Conservation (phyloP, 2,797 vertebrate species). For the Parauchenoglanis punctatus region DNA sequence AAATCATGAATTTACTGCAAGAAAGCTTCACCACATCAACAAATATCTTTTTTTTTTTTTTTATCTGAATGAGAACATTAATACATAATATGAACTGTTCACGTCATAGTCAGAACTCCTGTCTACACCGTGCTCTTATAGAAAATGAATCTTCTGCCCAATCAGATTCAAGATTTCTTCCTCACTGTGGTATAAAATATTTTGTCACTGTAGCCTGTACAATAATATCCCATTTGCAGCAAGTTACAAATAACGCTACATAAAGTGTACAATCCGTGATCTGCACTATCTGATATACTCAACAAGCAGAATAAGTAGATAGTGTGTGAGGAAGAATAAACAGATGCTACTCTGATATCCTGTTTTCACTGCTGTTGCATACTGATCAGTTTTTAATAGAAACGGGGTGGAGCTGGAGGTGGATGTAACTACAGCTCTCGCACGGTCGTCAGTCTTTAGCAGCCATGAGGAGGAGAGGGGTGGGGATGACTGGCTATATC, state of each 20-base stretch:
- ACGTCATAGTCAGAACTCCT: neutral
- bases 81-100: neutral
- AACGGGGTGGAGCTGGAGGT: conserved; percentile 2
- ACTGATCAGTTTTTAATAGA: neutral
- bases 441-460: neutral
- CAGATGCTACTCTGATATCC: no score
- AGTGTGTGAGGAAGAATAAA: neutral
- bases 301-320: neutral
- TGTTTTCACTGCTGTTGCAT: neutral
- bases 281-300: neutral
- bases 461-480: neutral
- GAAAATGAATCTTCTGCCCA: neutral
- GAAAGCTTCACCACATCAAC: neutral
- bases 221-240: neutral
- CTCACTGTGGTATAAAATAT: neutral
- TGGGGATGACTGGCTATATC: conserved; percentile 6
- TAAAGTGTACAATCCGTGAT: neutral
- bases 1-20: no score
- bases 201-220: neutral
- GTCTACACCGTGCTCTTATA: neutral
- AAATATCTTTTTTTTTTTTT: neutral
- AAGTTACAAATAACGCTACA: neutral
- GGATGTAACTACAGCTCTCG: conserved; percentile 9
- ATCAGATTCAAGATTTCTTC: neutral
- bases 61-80: neutral